Evolutionary conservation across 2,888 invertebrate genomes (phyloP), one percentile per base, ranked within the genome.

Genomic region (Chironomus riparius): DNA sequence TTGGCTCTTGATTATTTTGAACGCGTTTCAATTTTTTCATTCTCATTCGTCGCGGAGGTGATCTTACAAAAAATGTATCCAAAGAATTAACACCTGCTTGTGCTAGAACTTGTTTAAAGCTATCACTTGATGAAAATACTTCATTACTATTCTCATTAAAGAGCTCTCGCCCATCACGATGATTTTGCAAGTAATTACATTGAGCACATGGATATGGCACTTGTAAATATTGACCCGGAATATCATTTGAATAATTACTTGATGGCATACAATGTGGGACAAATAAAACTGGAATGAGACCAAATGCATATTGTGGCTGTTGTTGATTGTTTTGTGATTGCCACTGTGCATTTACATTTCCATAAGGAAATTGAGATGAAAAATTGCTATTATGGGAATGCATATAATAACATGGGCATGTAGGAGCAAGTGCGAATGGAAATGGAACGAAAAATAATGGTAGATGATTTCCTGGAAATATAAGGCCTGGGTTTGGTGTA

Each of bases 251-350:
- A 83, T 84, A 85, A 38, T 83, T 82, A 71, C 70, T 71, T 38
- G 83, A 82, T 4, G 82, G 84, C 0, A 89, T 89, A 80, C 90
- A 90, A 80, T 87, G 88, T 1, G 91, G 91, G 79, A 90, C 86
- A 80, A 91, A 90, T 18, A 91, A 86, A 3, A 91, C 90, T 0
- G 91, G 91, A 79, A 91, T 86, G 78, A 88, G 91, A 70, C 90
- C 91, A 69, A 91, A 87, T 13, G 48, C 90, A 79, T 88, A 87
- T 0, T 89, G 82, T 86, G 4, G 86, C 82, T 68, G 79, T 71
- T 47, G 76, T 77, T 69, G 68, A 81, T 80, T 82, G 81, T 47
- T 83, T 81, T 72, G 84, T 81, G 78, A 78, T 22, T 79, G 78
- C 22, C 78, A 78, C 47, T 81, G 80, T 28, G 72, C 70, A 68